A percentile compares a stretch with the other conserved stretches of the same genome.
These are phyloP conservation scores for Psammodynastes pulverulentus DNA, from an alignment of 2,113 vertebrate species.

Conservation along the genomic window DNA sequence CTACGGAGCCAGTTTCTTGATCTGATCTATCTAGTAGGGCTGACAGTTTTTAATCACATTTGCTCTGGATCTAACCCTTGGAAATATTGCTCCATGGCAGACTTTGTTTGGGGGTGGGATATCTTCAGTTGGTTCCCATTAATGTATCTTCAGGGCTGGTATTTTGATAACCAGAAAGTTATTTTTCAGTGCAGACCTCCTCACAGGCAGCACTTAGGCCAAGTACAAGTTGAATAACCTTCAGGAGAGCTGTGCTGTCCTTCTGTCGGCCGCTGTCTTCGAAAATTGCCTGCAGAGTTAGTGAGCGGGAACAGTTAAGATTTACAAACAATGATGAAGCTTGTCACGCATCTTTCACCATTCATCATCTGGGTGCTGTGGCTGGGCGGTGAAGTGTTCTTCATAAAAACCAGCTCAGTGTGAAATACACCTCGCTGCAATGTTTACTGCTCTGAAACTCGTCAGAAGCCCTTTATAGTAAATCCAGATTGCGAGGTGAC, in stretches of 20 bases:
- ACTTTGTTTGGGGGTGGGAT: background rate
- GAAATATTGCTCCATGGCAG: background rate
- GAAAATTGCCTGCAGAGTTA: slow-evolving; percentile 99
- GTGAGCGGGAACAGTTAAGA: slow-evolving; percentile 99
- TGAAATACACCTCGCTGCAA: slow-evolving; percentile 99
- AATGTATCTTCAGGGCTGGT: background rate
- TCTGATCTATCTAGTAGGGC: background rate
- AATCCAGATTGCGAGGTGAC: slow-evolving; percentile 96
- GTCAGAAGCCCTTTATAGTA: slow-evolving; percentile 96
- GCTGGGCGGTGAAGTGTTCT: slow-evolving; percentile 98
- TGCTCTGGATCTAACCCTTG: background rate
- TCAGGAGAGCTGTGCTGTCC: slow-evolving; percentile 96
- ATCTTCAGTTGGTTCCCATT: slow-evolving; percentile 40
- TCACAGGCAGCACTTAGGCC: slow-evolving; percentile 74
- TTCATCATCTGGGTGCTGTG: slow-evolving; percentile 92
- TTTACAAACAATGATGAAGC: slow-evolving; percentile 99
- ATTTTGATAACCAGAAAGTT: slow-evolving; percentile 48
- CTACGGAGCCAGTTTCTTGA: background rate
- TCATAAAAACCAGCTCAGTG: slow-evolving; percentile 99
- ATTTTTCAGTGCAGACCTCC: slow-evolving; percentile 54
- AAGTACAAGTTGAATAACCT: slow-evolving; percentile 99
- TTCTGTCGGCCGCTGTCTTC: slow-evolving; percentile 93
- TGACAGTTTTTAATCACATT: background rate
- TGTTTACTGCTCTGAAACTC: slow-evolving; percentile 98
- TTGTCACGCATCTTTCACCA: slow-evolving; percentile 99